Conservation (phyloP, 2,113 vertebrate species). For the Apteryx mantelli region DNA sequence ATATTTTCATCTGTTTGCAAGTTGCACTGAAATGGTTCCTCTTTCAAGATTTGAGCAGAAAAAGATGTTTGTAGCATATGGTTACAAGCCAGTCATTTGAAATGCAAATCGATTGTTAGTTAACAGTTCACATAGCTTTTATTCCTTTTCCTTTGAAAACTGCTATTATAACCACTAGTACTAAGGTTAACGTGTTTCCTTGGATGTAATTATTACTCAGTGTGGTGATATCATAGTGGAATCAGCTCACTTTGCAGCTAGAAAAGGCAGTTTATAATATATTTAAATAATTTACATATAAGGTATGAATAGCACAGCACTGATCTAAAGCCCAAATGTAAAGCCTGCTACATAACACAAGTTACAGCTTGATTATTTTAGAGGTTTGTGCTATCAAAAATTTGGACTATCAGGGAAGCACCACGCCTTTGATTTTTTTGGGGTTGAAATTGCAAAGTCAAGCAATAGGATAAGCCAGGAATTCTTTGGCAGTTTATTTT, state of each 20-base stretch:
- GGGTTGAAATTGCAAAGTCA: conserved; percentile 21
- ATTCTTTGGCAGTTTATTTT: not conserved
- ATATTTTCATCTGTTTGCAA: not conserved
- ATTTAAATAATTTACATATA: not conserved
- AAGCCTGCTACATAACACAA: not conserved
- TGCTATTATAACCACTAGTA: not conserved
- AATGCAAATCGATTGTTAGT: not conserved
- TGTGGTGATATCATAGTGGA: not conserved
- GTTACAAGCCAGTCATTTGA: not conserved
- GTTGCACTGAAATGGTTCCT: not conserved
- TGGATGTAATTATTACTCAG: not conserved
- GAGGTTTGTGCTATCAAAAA: not conserved
- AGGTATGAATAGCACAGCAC: not conserved
- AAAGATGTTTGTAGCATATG: not conserved
- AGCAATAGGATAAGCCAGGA: not conserved
- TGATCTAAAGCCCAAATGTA: not conserved
- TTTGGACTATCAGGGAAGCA: not conserved
- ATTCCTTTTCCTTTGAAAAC: not conserved
- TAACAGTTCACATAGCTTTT: not conserved
- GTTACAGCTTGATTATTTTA: not conserved
- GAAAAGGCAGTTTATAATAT: not conserved
- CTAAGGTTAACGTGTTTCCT: not conserved
- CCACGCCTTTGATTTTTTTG: conserved; percentile 37
- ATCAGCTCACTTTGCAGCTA: not conserved
- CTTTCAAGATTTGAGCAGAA: not conserved